These are phyloP conservation scores for Ephydatia muelleri DNA, from an alignment of 37 sponge, comb jelly and placozoan genomes.

Conservation along the genomic window DNA sequence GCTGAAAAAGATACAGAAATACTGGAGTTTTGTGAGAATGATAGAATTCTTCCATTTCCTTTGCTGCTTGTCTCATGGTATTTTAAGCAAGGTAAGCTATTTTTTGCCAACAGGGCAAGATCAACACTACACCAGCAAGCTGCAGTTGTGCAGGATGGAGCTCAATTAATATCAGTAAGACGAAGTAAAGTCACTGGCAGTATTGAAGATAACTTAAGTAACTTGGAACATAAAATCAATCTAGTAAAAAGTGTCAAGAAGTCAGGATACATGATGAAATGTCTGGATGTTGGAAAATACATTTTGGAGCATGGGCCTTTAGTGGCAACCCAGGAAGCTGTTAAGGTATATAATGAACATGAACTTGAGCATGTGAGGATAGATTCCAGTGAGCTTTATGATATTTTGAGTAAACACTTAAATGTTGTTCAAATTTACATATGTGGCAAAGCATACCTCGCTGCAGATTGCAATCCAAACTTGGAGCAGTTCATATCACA, in stretches of 20 bases:
- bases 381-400: background rate
- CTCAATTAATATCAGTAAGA: too few relatives aligned
- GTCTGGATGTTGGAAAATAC: background rate
- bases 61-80: background rate
- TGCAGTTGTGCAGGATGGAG: too few relatives aligned
- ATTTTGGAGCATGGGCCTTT: background rate
- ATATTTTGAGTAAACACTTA: background rate
- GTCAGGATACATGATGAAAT: background rate
- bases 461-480: background rate
- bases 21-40: too few relatives aligned
- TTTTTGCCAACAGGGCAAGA: too few relatives aligned
- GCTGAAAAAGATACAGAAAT: too few relatives aligned
- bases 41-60: background rate
- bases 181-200: too few relatives aligned
- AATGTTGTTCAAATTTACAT: conserved; percentile 9
- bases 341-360: background rate
- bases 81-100: background rate
- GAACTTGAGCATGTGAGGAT: background rate
- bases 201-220: too few relatives aligned
- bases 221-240: background rate
- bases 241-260: too few relatives aligned
- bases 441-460: conserved; percentile 6
- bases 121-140: too few relatives aligned
- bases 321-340: background rate
- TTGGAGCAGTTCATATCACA: background rate